Conservation (phyloP, 2,888 invertebrate species). For the Agriopis leucophaearia region DNA sequence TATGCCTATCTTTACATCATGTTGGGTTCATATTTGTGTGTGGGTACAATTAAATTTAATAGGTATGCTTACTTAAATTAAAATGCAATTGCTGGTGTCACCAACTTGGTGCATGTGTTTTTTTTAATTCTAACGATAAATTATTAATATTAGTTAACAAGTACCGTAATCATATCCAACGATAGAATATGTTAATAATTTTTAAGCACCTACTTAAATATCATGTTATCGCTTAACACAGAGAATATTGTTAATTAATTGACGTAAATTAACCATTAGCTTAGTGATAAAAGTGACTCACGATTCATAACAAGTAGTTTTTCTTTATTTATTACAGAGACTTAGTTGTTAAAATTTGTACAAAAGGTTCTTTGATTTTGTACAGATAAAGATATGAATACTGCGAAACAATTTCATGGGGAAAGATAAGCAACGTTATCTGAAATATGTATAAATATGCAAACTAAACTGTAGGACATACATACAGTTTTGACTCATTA, state of each 20-base stretch:
- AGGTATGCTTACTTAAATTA: too few species aligned
- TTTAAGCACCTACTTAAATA: slow-evolving; percentile 19
- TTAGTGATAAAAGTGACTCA: slow-evolving; percentile 49
- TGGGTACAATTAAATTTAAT: too few species aligned
- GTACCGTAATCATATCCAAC: not conserved
- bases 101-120: not conserved
- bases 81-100: not conserved
- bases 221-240: slow-evolving; percentile 21
- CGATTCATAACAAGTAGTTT: slow-evolving; percentile 42
- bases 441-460: not conserved
- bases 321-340: slow-evolving; percentile 50
- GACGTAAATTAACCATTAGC: slow-evolving; percentile 43
- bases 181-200: slow-evolving; percentile 8
- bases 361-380: slow-evolving; percentile 38
- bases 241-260: slow-evolving; percentile 47
- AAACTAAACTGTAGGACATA: slow-evolving; percentile 3
- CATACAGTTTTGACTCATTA: too few species aligned
- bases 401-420: slow-evolving; percentile 13
- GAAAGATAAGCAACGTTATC: slow-evolving; percentile 12
- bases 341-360: slow-evolving; percentile 39
- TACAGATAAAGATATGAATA: slow-evolving; percentile 14
- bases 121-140: not conserved
- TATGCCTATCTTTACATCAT: too few species aligned
- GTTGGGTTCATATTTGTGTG: too few species aligned
- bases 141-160: slow-evolving; percentile 3